A percentile compares a stretch with the other conserved stretches of the same genome.
These are phyloP conservation scores for Hemistola chrysoprasaria DNA, from an alignment of 2,888 invertebrate genomes.

Conservation along the genomic window DNA sequence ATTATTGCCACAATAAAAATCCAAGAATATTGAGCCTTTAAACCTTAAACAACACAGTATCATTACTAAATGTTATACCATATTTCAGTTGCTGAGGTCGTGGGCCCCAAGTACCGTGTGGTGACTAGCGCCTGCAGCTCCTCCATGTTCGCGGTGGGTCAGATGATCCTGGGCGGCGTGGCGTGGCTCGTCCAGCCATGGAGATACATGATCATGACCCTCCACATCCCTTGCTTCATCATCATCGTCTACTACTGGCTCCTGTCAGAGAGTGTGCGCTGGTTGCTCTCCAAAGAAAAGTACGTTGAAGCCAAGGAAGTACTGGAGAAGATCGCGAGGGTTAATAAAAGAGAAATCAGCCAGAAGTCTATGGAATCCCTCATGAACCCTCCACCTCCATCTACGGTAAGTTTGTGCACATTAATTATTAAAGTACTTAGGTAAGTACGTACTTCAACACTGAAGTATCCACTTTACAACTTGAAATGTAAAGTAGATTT, in stretches of 20 bases:
- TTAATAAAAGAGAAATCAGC: conserved; percentile 82
- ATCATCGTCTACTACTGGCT: conserved; percentile 86
- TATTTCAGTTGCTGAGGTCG: conserved; percentile 86
- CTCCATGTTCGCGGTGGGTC: conserved; percentile 88
- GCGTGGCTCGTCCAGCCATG: conserved; percentile 87
- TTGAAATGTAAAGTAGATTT: too few relatives aligned
- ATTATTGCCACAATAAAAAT: too few relatives aligned
- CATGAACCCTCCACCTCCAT: conserved; percentile 56
- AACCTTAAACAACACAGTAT: too few relatives aligned
- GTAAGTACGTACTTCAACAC: too few relatives aligned
- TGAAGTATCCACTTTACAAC: too few relatives aligned
- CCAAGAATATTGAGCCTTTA: too few relatives aligned
- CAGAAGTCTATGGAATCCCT: conserved; percentile 74
- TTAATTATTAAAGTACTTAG: conserved; percentile 7
- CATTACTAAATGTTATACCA: too few relatives aligned
- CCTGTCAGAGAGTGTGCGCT: conserved; percentile 85
- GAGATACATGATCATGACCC: conserved; percentile 84
- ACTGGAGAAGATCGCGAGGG: conserved; percentile 82
- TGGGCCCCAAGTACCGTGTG: conserved; percentile 88
- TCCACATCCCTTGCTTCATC: conserved; percentile 86
- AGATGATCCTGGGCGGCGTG: conserved; percentile 84
- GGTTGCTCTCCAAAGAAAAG: conserved; percentile 87
- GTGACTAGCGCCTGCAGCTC: conserved; percentile 85
- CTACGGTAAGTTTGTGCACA: conserved; percentile 16
- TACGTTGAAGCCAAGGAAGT: conserved; percentile 83